phyloP scores from a whole-genome alignment of 2,797 vertebrate species.

The Malacoctenus gilli region DNA sequence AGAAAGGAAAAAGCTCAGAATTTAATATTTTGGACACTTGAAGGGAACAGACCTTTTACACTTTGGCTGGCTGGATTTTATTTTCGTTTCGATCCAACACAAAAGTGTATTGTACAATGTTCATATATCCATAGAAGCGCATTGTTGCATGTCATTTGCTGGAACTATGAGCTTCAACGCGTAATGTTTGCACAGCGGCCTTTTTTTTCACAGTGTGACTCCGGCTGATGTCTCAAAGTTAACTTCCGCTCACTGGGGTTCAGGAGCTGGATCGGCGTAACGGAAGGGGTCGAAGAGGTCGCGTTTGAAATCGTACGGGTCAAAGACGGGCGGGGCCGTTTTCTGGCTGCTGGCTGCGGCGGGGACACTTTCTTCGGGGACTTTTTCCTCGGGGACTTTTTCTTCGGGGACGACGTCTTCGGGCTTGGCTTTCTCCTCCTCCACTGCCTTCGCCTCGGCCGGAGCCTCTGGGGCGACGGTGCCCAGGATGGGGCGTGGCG shows the following conservation, averaged over 20 bases:
- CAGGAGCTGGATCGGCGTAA: slow-evolving; percentile 56
- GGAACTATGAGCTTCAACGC: background rate
- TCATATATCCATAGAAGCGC: slow-evolving; percentile 1
- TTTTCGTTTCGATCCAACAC: too few species aligned
- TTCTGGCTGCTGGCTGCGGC: slow-evolving; percentile 24
- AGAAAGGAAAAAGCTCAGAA: too few species aligned
- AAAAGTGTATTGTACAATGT: background rate
- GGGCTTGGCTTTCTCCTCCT: slow-evolving; percentile 36
- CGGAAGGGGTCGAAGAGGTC: slow-evolving; percentile 75
- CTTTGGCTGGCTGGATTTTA: too few species aligned
- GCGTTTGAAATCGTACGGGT: slow-evolving; percentile 75
- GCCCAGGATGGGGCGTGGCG: slow-evolving; percentile 58
- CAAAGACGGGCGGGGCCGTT: slow-evolving; percentile 42
- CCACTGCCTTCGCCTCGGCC: slow-evolving; percentile 43
- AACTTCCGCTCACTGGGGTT: slow-evolving; percentile 27
- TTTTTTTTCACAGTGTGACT: slow-evolving; percentile 1
- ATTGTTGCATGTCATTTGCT: background rate
- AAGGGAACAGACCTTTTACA: too few species aligned
- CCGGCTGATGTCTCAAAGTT: background rate
- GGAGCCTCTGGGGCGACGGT: slow-evolving; percentile 13
- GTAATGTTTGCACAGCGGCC: background rate
- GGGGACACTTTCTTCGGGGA: slow-evolving; percentile 28
- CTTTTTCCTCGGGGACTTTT: slow-evolving; percentile 33
- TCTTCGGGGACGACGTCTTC: slow-evolving; percentile 44
- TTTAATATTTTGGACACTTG: too few species aligned